These are phyloP conservation scores for Caloenas nicobarica DNA, from an alignment of 2,113 vertebrate species.

Conservation along the genomic window DNA sequence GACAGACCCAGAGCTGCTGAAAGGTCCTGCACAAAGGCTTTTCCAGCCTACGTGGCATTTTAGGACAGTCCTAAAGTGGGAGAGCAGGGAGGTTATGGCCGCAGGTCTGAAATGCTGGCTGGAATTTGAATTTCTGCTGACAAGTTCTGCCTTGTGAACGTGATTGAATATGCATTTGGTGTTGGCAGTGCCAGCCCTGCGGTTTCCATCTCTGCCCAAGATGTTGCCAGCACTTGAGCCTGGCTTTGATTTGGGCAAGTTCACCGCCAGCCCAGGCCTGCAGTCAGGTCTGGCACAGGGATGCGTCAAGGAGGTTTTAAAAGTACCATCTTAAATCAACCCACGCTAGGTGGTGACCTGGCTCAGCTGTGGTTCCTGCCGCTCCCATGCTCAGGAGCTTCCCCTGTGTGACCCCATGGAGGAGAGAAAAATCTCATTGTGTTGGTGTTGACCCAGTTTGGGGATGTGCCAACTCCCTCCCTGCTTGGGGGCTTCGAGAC, in stretches of 20 bases:
- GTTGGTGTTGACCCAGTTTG: neutral
- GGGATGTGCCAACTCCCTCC: neutral
- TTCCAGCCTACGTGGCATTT: neutral
- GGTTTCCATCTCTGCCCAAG: neutral
- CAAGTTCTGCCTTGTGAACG: neutral
- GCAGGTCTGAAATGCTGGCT: neutral
- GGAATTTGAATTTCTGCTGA: neutral
- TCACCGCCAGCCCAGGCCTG: neutral
- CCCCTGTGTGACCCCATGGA: neutral
- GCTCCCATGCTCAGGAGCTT: neutral
- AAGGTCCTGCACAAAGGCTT: neutral
- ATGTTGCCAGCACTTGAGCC: neutral
- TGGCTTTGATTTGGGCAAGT: neutral
- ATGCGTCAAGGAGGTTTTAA: neutral
- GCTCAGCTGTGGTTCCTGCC: neutral
- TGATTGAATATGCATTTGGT: rapidly evolving
- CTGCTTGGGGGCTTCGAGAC: neutral
- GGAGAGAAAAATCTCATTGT: rapidly evolving
- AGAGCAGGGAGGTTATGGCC: neutral
- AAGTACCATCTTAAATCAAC: neutral
- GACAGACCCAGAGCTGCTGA: neutral
- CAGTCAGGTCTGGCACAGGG: neutral
- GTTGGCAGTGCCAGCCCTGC: neutral
- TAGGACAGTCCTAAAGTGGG: neutral
- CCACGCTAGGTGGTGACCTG: neutral